These are phyloP conservation scores for Aviceda subcristata DNA, from an alignment of 2,113 vertebrate species.

Conservation along the genomic window DNA sequence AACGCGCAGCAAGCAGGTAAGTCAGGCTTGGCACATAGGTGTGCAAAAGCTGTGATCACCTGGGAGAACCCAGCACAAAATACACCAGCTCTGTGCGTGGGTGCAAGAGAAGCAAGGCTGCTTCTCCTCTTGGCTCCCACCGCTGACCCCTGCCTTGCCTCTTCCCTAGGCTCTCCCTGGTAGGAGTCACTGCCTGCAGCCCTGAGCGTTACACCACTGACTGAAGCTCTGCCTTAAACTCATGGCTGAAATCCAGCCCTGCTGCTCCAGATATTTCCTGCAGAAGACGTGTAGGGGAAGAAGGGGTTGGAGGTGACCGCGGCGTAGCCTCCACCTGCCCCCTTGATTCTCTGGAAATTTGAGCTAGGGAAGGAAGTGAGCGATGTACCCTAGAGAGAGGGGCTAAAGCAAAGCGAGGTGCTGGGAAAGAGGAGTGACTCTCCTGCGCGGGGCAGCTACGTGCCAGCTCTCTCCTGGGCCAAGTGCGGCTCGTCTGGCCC, in stretches of 20 bases:
- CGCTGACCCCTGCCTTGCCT: neutral
- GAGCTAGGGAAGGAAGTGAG: neutral
- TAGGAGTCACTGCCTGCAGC: neutral
- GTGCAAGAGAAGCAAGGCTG: neutral
- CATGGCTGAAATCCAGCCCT: neutral
- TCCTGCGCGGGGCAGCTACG: neutral
- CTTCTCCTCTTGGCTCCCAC: neutral
- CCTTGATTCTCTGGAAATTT: neutral
- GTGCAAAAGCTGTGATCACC: neutral
- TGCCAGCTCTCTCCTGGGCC: neutral
- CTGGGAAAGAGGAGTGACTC: neutral
- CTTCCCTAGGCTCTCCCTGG: neutral
- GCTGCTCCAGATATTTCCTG: neutral
- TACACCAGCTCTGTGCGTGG: neutral
- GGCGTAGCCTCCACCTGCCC: fast-evolving
- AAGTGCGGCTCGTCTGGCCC: neutral
- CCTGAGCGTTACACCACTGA: neutral
- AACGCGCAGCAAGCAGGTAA: neutral
- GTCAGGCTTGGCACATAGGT: neutral
- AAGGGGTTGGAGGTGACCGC: neutral
- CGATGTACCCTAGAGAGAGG: neutral
- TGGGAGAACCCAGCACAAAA: neutral
- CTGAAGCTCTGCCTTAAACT: neutral
- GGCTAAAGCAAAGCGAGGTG: neutral
- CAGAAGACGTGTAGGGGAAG: neutral